phyloP scores from a whole-genome alignment of 2,888 invertebrate species.

The Oeneis ivallda region DNA sequence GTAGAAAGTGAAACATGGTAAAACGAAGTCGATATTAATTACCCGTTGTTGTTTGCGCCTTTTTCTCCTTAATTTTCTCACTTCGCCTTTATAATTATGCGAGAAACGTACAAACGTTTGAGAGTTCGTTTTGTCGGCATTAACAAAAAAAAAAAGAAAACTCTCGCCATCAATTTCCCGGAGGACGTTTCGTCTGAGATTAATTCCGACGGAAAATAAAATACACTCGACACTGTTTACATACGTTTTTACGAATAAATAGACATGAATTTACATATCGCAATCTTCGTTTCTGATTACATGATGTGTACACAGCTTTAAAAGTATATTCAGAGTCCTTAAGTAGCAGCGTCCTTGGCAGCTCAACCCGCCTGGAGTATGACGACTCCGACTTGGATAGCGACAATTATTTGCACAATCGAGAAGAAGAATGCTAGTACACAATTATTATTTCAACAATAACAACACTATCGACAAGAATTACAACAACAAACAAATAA shows the following conservation, averaged over 20 bases:
- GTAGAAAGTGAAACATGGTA: conserved; percentile 10
- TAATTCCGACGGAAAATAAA: conserved; percentile 41
- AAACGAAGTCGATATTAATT: conserved; percentile 24
- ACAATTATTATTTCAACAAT: too few species aligned
- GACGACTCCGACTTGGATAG: too few species aligned
- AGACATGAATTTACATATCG: conserved; percentile 37
- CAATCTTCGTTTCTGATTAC: conserved; percentile 44
- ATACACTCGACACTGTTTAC: conserved; percentile 43
- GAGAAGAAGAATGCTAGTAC: too few species aligned
- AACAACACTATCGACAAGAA: too few species aligned
- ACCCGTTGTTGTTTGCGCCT: conserved; percentile 14
- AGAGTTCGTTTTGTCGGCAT: conserved; percentile 33
- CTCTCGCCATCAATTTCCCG: conserved; percentile 40
- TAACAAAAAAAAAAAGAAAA: conserved; percentile 30
- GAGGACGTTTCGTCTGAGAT: conserved; percentile 40
- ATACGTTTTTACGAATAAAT: conserved; percentile 44
- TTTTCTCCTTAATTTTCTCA: conserved; percentile 33
- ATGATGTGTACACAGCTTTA: conserved; percentile 38
- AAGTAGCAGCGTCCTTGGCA: too few species aligned
- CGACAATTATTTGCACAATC: too few species aligned
- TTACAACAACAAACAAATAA: too few species aligned
- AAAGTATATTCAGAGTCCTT: not conserved
- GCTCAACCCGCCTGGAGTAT: too few species aligned
- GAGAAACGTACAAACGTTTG: conserved; percentile 38
- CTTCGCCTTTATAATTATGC: conserved; percentile 34